Percentiles rank a stretch among this genome's conserved stretches.
Conservation (phyloP, 2,888 invertebrate genomes). For the Dinocampus coccinellae region DNA sequence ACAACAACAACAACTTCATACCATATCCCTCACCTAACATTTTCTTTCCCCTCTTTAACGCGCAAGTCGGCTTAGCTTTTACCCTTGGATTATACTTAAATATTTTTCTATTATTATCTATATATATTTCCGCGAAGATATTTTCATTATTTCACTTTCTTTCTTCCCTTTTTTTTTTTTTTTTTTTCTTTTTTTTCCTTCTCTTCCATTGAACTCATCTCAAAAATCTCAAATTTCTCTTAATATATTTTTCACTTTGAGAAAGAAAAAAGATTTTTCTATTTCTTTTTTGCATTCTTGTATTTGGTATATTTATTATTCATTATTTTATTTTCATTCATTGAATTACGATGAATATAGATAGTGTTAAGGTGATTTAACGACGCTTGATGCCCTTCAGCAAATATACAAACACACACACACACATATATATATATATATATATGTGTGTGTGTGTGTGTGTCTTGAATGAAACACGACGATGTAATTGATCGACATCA, state of each 20-base stretch:
- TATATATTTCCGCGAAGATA: neutral
- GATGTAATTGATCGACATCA: slow-evolving; percentile 60
- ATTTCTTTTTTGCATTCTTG: no score
- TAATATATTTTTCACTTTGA: no score
- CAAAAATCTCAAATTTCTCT: no score
- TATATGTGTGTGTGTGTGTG: neutral
- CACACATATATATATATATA: neutral
- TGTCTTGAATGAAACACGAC: slow-evolving; percentile 42
- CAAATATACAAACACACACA: no score
- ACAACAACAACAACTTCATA: neutral
- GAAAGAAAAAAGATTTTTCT: no score
- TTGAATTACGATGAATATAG: neutral
- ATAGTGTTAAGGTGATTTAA: no score
- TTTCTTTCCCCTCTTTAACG: neutral
- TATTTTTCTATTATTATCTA: neutral
- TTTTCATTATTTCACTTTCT: neutral
- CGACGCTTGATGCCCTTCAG: no score
- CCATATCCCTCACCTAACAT: neutral
- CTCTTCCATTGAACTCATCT: neutral
- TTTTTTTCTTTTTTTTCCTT: neutral
- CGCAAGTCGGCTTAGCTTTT: slow-evolving; percentile 11
- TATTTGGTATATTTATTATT: no score
- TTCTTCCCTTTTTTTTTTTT: neutral
- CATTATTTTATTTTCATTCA: no score
- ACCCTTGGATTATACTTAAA: slow-evolving; percentile 11